phyloP scores from a whole-genome alignment of 1,140 invertebrate genomes.

The Ostrea edulis region DNA sequence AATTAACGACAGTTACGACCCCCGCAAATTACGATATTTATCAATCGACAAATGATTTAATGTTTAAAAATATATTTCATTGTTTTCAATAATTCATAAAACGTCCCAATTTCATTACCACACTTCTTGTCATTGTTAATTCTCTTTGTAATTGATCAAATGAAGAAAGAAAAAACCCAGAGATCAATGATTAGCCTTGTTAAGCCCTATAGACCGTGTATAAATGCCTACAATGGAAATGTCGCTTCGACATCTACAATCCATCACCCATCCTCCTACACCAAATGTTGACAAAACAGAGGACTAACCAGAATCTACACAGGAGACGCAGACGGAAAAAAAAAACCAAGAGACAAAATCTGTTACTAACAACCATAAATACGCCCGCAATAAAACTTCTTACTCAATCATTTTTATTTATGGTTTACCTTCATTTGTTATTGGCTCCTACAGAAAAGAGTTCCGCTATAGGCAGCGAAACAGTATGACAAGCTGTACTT shows the following conservation, averaged over 20 bases:
- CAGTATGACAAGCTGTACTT: not conserved
- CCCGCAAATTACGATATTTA: not conserved
- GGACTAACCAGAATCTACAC: not conserved
- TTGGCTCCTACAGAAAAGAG: slow-evolving; percentile 1
- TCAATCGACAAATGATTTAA: not conserved
- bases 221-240: not conserved
- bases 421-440: not conserved
- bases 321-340: not conserved
- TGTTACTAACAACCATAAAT: not conserved
- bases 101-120: not conserved
- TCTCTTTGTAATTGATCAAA: not conserved
- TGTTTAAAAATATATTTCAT: not conserved
- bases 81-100: not conserved
- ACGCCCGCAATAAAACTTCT: slow-evolving; percentile 7
- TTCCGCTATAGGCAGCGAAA: not conserved
- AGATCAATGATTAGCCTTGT: slow-evolving; percentile 20
- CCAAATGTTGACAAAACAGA: not conserved
- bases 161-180: not conserved
- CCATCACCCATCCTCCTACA: not conserved
- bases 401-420: not conserved
- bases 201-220: not conserved
- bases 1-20: not conserved
- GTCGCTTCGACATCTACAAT: not conserved
- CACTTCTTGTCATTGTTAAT: not conserved
- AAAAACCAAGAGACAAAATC: not conserved